Evolutionary conservation across 2,113 vertebrate genomes (phyloP).

Genomic region (Dunckerocampus dactyliophorus): DNA sequence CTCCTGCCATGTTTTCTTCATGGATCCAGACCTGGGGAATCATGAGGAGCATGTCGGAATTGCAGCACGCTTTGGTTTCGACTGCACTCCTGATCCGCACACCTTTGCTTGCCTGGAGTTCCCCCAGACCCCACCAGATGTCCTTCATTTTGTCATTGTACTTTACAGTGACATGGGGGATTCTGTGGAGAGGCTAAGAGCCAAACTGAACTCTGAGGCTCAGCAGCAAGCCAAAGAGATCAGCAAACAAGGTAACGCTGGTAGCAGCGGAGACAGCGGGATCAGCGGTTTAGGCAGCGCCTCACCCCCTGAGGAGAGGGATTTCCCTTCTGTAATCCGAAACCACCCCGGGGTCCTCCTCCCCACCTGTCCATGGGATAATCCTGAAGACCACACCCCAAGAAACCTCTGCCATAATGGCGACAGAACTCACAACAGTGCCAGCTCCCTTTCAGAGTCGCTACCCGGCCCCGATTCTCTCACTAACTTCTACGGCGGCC

Average conservation of each 20-base stretch:
- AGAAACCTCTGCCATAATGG: constrained; percentile 65
- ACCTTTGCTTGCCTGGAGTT: constrained; percentile 87
- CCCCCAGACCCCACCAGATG: constrained; percentile 82
- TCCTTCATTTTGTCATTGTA: constrained; percentile 89
- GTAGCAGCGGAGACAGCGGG: constrained; percentile 91
- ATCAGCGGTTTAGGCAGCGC: constrained; percentile 89
- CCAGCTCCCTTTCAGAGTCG: constrained; percentile 64
- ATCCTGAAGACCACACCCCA: constrained; percentile 59
- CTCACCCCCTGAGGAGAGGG: constrained; percentile 85
- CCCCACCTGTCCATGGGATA: constrained; percentile 78
- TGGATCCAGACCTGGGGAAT: constrained; percentile 87
- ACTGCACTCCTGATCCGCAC: constrained; percentile 88
- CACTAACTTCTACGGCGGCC: constrained; percentile 65
- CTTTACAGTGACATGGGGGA: constrained; percentile 91
- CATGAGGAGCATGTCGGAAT: constrained; percentile 88
- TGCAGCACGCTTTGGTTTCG: constrained; percentile 83
- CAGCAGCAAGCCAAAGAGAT: constrained; percentile 78
- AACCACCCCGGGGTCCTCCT: constrained; percentile 71
- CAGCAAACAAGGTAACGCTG: constrained; percentile 74
- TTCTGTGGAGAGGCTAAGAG: constrained; percentile 82
- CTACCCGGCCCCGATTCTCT: constrained; percentile 63
- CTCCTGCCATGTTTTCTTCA: constrained; percentile 93
- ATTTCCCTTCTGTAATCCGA: constrained; percentile 80
- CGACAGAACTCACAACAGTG: constrained; percentile 37
- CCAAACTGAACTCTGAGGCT: constrained; percentile 80